phyloP scores from a whole-genome alignment of 2,113 vertebrate species.

The Helogale parvula region DNA sequence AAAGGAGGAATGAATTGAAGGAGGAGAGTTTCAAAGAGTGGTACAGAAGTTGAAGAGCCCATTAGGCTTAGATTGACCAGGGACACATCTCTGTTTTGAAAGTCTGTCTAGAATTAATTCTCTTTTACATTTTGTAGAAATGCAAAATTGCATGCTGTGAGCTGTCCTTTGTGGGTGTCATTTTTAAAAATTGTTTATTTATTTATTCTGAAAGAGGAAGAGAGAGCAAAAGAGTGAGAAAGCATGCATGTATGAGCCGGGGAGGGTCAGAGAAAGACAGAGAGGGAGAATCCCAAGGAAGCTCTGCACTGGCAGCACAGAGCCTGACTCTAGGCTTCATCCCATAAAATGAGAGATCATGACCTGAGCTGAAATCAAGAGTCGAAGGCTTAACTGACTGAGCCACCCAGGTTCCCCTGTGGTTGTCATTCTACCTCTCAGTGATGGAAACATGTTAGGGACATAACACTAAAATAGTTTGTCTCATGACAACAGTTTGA shows the following conservation, averaged over 20 bases:
- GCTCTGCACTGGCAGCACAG: too few species aligned
- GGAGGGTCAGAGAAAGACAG: too few species aligned
- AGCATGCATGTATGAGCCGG: too few species aligned
- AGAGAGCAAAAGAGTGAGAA: too few species aligned
- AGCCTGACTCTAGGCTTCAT: too few species aligned
- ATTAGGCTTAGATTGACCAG: background rate
- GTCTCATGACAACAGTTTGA: conserved; percentile 13
- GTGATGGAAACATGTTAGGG: conserved; percentile 38
- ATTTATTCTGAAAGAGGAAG: too few species aligned
- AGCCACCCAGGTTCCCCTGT: background rate
- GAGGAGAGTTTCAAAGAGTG: conserved; percentile 16
- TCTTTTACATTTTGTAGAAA: conserved; percentile 13
- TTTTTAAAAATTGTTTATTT: background rate
- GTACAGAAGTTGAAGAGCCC: background rate
- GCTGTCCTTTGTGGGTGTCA: conserved; percentile 35
- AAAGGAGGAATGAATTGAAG: background rate
- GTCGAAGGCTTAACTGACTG: too few species aligned
- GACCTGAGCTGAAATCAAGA: too few species aligned
- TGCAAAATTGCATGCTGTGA: background rate
- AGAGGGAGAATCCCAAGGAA: too few species aligned
- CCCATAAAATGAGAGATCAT: too few species aligned
- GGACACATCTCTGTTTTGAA: background rate
- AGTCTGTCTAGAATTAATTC: conserved; percentile 5
- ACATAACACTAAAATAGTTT: conserved; percentile 1
- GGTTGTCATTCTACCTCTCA: conserved; percentile 45